Conservation (phyloP, 2,888 invertebrate species). For the Diploptera punctata region DNA sequence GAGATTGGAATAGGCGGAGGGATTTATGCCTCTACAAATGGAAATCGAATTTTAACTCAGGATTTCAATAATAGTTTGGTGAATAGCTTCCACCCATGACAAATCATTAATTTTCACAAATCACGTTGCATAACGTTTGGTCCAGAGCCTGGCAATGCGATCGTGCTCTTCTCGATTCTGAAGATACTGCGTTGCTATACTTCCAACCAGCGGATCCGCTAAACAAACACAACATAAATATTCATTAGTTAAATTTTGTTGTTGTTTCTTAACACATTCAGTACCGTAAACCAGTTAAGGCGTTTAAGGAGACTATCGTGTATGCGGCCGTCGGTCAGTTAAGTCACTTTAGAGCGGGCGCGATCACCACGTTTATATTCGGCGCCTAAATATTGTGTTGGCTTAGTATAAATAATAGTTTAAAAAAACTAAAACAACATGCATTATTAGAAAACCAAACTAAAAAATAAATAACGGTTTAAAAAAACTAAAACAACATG, state of each 20-base stretch:
- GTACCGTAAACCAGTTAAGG: too few species aligned
- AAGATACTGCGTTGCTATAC: conserved; percentile 97
- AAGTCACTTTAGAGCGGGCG: too few species aligned
- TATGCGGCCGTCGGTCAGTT: too few species aligned
- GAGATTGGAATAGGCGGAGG: conserved; percentile 24
- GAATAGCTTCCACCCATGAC: conserved; percentile 3
- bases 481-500: too few species aligned
- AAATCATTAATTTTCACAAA: conserved; percentile 52
- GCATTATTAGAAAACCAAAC: too few species aligned
- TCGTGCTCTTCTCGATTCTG: conserved; percentile 98
- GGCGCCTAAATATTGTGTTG: too few species aligned
- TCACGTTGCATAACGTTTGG: conserved; percentile 96
- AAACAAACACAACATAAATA: conserved; percentile 56
- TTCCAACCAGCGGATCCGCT: conserved; percentile 97
- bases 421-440: too few species aligned
- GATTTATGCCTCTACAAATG: conserved; percentile 19
- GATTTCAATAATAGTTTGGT: conserved; percentile 1
- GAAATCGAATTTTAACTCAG: background rate
- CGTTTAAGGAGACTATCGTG: too few species aligned
- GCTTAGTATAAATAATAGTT: too few species aligned
- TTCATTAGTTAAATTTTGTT: background rate
- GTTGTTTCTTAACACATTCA: too few species aligned
- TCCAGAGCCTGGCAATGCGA: conserved; percentile 97
- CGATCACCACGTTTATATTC: too few species aligned
- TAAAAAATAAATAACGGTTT: too few species aligned